Evolutionary conservation across 2,797 vertebrate species (phyloP).

Genomic region (Peromyscus attwateri): DNA sequence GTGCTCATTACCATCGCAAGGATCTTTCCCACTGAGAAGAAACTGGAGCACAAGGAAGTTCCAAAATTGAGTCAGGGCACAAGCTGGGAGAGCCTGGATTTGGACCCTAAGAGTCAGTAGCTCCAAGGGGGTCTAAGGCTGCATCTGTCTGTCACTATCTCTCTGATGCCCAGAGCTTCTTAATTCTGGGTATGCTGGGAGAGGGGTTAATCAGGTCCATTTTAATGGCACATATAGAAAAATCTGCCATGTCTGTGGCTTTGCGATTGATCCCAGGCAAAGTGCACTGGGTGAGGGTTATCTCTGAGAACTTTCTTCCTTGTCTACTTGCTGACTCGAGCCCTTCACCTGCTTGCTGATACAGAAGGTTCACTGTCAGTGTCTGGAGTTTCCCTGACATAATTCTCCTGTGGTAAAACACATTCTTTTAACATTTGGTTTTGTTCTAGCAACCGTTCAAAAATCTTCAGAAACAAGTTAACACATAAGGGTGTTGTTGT

Average conservation of each 20-base stretch:
- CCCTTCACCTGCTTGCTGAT: neutral
- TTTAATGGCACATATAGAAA: neutral
- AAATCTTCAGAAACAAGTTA: constrained; percentile 34
- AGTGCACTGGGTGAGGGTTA: neutral
- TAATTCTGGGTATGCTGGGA: neutral
- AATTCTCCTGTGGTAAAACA: neutral
- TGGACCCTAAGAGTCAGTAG: neutral
- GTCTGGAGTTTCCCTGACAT: neutral
- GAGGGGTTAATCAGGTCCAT: neutral
- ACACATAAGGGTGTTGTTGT: neutral
- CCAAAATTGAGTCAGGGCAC: neutral
- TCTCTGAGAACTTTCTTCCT: neutral
- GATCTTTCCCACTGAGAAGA: neutral
- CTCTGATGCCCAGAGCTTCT: neutral
- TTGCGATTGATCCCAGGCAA: neutral
- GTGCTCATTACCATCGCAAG: neutral
- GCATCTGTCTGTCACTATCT: neutral
- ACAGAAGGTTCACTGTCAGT: neutral
- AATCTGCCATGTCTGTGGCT: neutral
- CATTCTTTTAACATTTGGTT: neutral
- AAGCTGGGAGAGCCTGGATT: neutral
- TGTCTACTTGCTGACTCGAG: neutral
- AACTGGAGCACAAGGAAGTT: neutral
- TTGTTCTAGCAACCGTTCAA: neutral
- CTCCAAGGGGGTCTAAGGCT: neutral